These are phyloP conservation scores for Eurypyga helias DNA, from an alignment of 2,113 vertebrate species.

Conservation along the genomic window DNA sequence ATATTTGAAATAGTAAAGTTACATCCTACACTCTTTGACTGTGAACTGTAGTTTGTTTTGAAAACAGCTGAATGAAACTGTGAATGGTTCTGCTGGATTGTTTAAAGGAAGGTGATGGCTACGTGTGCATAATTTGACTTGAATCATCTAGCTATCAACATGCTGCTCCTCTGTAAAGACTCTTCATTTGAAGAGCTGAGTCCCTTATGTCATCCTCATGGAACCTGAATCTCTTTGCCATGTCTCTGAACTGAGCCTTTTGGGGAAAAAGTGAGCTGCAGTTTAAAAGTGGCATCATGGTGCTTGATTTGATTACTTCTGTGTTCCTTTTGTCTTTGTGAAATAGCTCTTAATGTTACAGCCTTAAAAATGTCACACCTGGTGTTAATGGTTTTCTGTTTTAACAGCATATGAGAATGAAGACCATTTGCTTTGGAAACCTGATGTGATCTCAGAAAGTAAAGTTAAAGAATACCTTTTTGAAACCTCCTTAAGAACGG, in stretches of 20 bases:
- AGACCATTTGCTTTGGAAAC: conserved; percentile 94
- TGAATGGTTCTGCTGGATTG: background rate
- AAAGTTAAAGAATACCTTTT: conserved; percentile 91
- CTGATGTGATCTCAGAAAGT: conserved; percentile 85
- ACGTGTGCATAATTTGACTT: background rate
- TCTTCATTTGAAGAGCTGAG: background rate
- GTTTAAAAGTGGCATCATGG: background rate
- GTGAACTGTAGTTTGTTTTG: background rate
- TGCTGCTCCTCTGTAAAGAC: background rate
- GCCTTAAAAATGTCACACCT: background rate
- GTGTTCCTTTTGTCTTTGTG: background rate
- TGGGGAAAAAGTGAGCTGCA: background rate
- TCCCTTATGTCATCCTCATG: background rate
- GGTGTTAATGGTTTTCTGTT: conserved; percentile 5
- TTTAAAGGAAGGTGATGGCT: background rate
- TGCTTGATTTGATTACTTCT: background rate
- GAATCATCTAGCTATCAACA: background rate
- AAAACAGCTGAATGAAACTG: background rate
- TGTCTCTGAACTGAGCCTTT: background rate
- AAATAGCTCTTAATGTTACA: background rate
- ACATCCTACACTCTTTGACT: background rate
- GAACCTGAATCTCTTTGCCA: background rate
- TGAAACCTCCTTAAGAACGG: conserved; percentile 83
- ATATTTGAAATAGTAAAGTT: background rate
- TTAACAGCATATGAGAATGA: conserved; percentile 89